Evolutionary conservation across 1,140 invertebrate species (phyloP).

Genomic region (Matsumurasca onukii): DNA sequence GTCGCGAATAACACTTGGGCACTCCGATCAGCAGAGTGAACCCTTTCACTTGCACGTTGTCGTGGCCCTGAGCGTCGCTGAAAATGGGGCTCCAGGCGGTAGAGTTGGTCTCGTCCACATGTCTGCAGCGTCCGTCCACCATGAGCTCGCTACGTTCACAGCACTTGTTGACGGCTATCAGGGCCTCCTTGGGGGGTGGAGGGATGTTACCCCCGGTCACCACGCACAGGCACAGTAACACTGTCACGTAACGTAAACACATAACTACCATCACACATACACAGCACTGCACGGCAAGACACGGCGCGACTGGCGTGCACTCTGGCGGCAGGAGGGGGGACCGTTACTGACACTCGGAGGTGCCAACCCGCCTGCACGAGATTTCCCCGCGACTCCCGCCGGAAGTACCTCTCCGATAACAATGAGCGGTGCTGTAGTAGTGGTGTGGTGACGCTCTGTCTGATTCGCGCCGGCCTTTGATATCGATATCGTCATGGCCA

Average conservation of each 20-base stretch:
- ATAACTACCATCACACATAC: no score
- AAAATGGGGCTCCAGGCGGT: slow-evolving; percentile 61
- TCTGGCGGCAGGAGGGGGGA: no score
- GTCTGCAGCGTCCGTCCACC: slow-evolving; percentile 62
- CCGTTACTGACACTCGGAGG: no score
- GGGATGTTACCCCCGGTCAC: slow-evolving; percentile 31
- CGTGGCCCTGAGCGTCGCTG: slow-evolving; percentile 46
- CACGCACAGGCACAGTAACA: slow-evolving; percentile 19
- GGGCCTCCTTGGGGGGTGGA: slow-evolving; percentile 10
- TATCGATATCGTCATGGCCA: no score
- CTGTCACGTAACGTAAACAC: not conserved
- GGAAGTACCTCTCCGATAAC: no score
- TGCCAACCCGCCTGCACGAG: no score
- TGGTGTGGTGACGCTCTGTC: no score
- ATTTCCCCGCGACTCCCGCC: no score
- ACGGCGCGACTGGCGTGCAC: no score
- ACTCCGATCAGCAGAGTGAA: slow-evolving; percentile 60
- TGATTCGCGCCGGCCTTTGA: no score
- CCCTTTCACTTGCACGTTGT: slow-evolving; percentile 27
- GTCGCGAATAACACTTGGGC: slow-evolving; percentile 66
- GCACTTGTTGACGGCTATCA: slow-evolving; percentile 65
- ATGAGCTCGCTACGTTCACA: slow-evolving; percentile 70
- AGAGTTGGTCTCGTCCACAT: slow-evolving; percentile 58
- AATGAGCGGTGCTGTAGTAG: no score
- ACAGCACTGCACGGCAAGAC: no score